Evolutionary conservation across 1,140 invertebrate genomes (phyloP).

Genomic region (Philotrypesis tridentata): DNA sequence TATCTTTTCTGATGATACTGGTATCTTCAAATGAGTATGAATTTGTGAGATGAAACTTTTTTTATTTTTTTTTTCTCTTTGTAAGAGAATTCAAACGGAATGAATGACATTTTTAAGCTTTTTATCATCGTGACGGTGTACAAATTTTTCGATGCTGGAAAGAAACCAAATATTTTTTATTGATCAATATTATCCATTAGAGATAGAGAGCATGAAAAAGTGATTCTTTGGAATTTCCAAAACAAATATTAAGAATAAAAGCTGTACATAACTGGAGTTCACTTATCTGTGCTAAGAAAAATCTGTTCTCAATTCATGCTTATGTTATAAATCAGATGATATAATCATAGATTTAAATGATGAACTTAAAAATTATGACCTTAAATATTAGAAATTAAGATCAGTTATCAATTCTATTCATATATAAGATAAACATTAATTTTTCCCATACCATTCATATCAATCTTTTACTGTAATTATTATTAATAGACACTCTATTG

Average conservation of each 20-base stretch:
- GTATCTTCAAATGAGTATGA: not conserved
- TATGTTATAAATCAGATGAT: conserved; percentile 3
- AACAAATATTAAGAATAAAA: conserved; percentile 5
- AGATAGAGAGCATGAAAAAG: conserved; percentile 3
- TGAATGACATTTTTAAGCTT: not conserved
- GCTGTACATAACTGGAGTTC: not conserved
- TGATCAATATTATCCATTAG: not conserved
- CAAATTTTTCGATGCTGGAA: not conserved
- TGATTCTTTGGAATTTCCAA: conserved; percentile 15
- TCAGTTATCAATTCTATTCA: not conserved
- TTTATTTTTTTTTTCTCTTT: not conserved
- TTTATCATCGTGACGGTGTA: not conserved
- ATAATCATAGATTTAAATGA: conserved; percentile 16
- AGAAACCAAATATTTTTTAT: not conserved
- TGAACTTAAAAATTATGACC: not conserved
- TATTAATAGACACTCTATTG: not conserved
- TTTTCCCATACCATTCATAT: not conserved
- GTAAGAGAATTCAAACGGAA: not conserved
- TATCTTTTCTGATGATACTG: not conserved
- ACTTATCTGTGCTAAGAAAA: conserved; percentile 24
- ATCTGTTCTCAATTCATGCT: not conserved
- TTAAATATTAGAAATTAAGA: not conserved
- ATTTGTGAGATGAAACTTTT: not conserved
- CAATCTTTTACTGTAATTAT: not conserved
- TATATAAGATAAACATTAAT: not conserved